A percentile compares a stretch with the other conserved stretches of the same genome.
Conservation (phyloP, 1,140 invertebrate genomes). For the Galleria mellonella region DNA sequence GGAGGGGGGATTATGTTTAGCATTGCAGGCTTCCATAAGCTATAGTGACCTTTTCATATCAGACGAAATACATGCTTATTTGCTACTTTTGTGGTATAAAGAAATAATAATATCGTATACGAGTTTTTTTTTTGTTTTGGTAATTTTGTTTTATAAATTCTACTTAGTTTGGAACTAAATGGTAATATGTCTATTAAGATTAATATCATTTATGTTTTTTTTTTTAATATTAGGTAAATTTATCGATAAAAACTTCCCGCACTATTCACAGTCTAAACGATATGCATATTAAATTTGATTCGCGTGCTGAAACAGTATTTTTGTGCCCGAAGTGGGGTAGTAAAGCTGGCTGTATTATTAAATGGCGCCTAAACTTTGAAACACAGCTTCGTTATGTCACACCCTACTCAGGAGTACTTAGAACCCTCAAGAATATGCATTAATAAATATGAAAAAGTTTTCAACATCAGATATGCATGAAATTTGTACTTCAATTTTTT, state of each 20-base stretch:
- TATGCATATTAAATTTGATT: slow-evolving; percentile 46
- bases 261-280: slow-evolving; percentile 22
- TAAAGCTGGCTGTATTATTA: slow-evolving; percentile 28
- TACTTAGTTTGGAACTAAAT: too few relatives aligned
- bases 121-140: too few relatives aligned
- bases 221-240: too few relatives aligned
- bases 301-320: slow-evolving; percentile 34
- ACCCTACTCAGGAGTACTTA: slow-evolving; percentile 22
- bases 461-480: slow-evolving; percentile 20
- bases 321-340: slow-evolving; percentile 22
- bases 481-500: not conserved
- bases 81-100: too few relatives aligned
- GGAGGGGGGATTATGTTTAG: too few relatives aligned
- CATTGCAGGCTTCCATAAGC: too few relatives aligned
- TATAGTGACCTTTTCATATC: too few relatives aligned
- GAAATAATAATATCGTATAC: too few relatives aligned
- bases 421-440: slow-evolving; percentile 40
- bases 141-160: too few relatives aligned
- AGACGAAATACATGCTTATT: too few relatives aligned
- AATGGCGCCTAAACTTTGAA: slow-evolving; percentile 26
- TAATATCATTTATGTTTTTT: too few relatives aligned
- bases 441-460: slow-evolving; percentile 42
- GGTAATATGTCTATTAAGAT: too few relatives aligned
- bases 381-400: slow-evolving; percentile 26
- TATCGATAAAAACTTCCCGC: not conserved